phyloP scores from a whole-genome alignment of 2,888 invertebrate genomes.

The Panorpa germanica region DNA sequence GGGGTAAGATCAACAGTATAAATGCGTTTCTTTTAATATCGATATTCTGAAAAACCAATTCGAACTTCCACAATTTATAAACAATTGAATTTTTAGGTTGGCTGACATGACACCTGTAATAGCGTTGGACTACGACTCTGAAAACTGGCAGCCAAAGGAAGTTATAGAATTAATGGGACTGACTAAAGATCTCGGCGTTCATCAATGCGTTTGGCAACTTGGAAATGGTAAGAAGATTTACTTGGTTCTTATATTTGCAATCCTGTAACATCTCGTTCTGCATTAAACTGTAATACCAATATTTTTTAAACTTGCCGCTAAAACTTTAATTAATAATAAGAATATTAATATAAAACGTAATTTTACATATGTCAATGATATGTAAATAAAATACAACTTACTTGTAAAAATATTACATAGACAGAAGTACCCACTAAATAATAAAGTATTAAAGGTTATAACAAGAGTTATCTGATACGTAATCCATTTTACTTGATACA shows the following conservation, averaged over 20 bases:
- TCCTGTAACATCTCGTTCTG: constrained; percentile 7
- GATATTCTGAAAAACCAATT: background rate
- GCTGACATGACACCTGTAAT: constrained; percentile 47
- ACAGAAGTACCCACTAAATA: no score
- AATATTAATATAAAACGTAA: constrained; percentile 10
- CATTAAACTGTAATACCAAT: no score
- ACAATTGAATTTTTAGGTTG: constrained; percentile 15
- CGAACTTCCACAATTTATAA: background rate
- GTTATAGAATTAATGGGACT: constrained; percentile 45
- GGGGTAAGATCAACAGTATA: no score
- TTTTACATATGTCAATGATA: constrained; percentile 3
- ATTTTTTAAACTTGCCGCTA: constrained; percentile 1
- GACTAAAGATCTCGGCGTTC: constrained; percentile 39
- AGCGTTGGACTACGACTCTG: constrained; percentile 39
- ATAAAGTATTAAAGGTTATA: no score
- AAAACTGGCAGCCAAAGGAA: constrained; percentile 48
- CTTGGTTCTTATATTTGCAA: constrained; percentile 7
- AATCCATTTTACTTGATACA: no score
- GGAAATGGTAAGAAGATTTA: constrained; percentile 37
- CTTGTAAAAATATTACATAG: no score
- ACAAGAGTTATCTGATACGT: no score
- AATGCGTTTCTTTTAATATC: no score
- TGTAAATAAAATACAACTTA: background rate
- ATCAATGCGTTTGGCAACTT: constrained; percentile 52
- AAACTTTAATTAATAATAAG: background rate